These are phyloP conservation scores for Alaudala cheleensis DNA, from an alignment of 2,113 vertebrate species.

Conservation along the genomic window DNA sequence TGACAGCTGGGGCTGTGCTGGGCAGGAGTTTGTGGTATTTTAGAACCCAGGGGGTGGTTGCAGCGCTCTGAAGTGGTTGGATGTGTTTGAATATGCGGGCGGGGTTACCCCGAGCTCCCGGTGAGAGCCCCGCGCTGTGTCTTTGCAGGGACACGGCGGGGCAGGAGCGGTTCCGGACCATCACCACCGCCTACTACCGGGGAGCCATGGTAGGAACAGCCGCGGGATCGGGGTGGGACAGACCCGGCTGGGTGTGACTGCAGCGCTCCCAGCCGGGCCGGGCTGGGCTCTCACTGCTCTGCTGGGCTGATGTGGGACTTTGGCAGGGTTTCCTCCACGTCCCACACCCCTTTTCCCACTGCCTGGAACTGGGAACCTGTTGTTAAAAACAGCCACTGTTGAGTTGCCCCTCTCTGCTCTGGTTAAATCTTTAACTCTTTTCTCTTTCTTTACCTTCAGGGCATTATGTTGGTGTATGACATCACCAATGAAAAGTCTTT, in stretches of 20 bases:
- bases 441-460: slow-evolving; percentile 66
- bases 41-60: accelerated
- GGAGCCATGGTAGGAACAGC: slow-evolving; percentile 87
- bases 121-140: too few species aligned
- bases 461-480: slow-evolving; percentile 97
- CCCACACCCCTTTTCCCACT: accelerated
- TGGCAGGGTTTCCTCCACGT: accelerated
- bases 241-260: too few species aligned
- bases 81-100: too few species aligned
- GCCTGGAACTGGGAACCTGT: background rate
- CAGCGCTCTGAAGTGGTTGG: accelerated
- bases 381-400: background rate
- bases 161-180: slow-evolving; percentile 94
- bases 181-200: slow-evolving; percentile 95
- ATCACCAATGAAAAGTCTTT: slow-evolving; percentile 98
- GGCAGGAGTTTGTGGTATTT: accelerated
- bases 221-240: accelerated
- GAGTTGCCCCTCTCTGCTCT: background rate
- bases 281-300: accelerated
- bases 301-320: accelerated
- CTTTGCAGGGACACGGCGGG: slow-evolving; percentile 96
- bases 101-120: too few species aligned
- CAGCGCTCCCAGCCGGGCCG: accelerated
- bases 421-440: background rate
- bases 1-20: accelerated